Base-by-base conservation (phyloP, 2,797 vertebrate species). In the Rhynchotus rufescens region DNA sequence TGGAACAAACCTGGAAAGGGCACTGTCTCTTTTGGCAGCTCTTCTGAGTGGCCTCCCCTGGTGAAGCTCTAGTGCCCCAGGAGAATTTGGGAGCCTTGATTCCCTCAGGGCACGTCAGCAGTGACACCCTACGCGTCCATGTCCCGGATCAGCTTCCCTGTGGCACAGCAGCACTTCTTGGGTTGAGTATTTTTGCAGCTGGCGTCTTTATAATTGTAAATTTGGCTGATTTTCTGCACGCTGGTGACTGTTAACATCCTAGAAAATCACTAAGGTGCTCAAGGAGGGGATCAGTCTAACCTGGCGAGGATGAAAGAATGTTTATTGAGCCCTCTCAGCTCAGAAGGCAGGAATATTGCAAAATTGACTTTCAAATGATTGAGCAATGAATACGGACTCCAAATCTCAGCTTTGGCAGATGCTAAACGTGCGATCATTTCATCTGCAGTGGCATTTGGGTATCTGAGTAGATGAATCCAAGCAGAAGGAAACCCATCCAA, bases 1-100 rank as follows among this genome's bases (percentile, higher is more conserved):
- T 73, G 67, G 42, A 90, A 92, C 26, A 66, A 85, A 83, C 80
- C 57, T 88, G 89, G 36, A 71, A 88, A 62, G 14, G 30, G 51
- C 52, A 25, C 32, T 67, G 40, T 57, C 28, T 49, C 44, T 45
- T 74, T 89, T 79, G 26, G 8, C 30, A 40, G 42, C 75, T 90
- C 54, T 86, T 22, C 42, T 8, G 40, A 49, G 60, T 21, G 45
- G 17, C 32, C 83, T 87, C 62, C 60, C 54, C 44, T 62, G 60
- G 42, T 25, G 12, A 80, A 69, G 19, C 64, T 88, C 52, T 67
- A 76, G 51, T 67, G 68, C 22, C 38, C 61, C 44, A 20, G 45
- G 34, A 78, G 21, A 52, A 76, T 80, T 60, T 60, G 56, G 76
- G 85, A 84, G 51, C 66, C 12, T 22, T 87, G 83, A 51, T 85